phyloP scores from a whole-genome alignment of 2,888 invertebrate species.

The Petrophora chlorosata region DNA sequence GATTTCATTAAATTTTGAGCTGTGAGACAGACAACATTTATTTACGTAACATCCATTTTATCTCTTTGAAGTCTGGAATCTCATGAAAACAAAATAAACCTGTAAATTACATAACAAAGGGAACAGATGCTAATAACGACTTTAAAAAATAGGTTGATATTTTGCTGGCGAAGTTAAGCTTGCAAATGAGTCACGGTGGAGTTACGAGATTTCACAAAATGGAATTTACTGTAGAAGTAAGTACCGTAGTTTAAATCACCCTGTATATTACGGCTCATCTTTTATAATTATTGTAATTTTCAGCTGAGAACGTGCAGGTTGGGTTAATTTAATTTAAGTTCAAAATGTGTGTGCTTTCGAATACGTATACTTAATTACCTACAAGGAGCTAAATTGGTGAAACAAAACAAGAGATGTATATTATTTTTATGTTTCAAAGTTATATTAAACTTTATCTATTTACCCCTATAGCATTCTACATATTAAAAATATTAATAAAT shows the following conservation, averaged over 20 bases:
- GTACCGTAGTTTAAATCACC: constrained; percentile 7
- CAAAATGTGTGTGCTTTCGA: too few species aligned
- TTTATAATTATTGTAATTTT: constrained; percentile 11
- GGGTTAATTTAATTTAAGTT: constrained; percentile 8
- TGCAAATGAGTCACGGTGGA: constrained; percentile 53
- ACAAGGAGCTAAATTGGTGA: too few species aligned
- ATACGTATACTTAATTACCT: too few species aligned
- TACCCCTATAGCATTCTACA: too few species aligned
- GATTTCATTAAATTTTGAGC: neutral
- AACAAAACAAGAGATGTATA: neutral
- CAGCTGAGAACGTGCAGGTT: neutral
- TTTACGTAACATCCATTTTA: constrained; percentile 22
- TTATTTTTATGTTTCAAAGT: too few species aligned
- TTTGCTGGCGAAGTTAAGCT: constrained; percentile 50
- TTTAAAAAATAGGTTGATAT: constrained; percentile 44
- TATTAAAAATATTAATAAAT: too few species aligned
- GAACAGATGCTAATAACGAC: constrained; percentile 57
- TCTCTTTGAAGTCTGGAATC: constrained; percentile 34
- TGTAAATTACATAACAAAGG: constrained; percentile 46
- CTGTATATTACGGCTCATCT: constrained; percentile 2
- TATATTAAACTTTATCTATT: too few species aligned
- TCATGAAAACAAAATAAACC: constrained; percentile 37
- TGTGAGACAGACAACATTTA: constrained; percentile 22
- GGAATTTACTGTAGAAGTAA: constrained; percentile 29
- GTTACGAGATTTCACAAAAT: constrained; percentile 31